Evolutionary conservation across 2,888 invertebrate genomes (phyloP).

Genomic region (Hartigia nigra): DNA sequence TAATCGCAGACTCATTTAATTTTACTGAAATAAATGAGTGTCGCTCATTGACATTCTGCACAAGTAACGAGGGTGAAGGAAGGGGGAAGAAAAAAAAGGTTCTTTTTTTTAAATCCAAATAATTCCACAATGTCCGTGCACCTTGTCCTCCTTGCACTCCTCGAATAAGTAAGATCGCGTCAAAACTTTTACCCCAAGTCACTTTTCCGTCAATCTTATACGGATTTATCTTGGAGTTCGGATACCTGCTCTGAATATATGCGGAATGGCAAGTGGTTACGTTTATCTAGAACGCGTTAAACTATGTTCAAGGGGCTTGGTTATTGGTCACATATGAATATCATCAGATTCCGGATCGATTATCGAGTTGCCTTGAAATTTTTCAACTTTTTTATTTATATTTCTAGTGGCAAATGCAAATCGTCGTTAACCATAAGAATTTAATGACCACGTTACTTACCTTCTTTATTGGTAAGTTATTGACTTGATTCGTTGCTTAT

Average conservation of each 20-base stretch:
- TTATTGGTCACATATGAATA: background rate
- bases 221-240: background rate
- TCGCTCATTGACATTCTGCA: constrained; percentile 3
- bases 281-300: background rate
- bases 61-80: background rate
- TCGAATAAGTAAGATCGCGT: background rate
- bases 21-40: constrained; percentile 23
- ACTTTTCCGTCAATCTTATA: background rate
- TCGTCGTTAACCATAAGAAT: background rate
- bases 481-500: background rate
- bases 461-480: background rate
- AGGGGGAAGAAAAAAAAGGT: background rate
- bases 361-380: background rate
- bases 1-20: constrained; percentile 29
- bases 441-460: background rate
- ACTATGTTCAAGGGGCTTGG: background rate
- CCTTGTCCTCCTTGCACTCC: background rate
- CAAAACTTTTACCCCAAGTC: background rate
- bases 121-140: background rate
- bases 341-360: background rate
- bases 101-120: background rate
- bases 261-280: background rate
- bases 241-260: background rate
- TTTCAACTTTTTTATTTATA: background rate
- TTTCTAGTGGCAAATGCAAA: background rate